Percentiles rank a stretch among this genome's conserved stretches.
phyloP scores from a whole-genome alignment of 2,113 vertebrate species.

The Nannospalax galili region DNA sequence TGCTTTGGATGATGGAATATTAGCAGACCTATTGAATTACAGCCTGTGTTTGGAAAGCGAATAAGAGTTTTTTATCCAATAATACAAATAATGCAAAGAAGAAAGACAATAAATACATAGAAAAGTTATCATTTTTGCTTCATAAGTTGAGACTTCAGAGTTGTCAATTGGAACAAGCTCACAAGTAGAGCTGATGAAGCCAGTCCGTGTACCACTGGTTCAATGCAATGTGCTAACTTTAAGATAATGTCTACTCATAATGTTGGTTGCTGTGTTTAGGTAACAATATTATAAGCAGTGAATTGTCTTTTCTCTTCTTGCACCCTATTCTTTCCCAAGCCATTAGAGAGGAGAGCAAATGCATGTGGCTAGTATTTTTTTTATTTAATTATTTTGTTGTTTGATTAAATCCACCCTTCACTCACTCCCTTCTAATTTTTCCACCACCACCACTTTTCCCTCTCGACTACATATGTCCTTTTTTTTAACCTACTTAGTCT shows the following conservation, averaged over 20 bases:
- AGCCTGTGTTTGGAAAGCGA: background rate
- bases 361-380: background rate
- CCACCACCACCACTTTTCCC: background rate
- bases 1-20: background rate
- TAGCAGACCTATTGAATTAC: background rate
- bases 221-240: background rate
- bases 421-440: background rate
- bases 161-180: slow-evolving; percentile 61
- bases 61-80: background rate
- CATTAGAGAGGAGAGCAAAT: background rate
- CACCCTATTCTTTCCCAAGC: background rate
- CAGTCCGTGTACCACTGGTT: background rate
- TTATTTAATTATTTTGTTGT: background rate
- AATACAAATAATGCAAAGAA: background rate
- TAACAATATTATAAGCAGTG: background rate
- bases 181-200: background rate
- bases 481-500: too few relatives aligned
- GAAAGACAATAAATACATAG: background rate
- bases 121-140: background rate
- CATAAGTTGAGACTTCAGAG: background rate
- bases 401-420: background rate
- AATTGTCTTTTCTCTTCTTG: background rate
- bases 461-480: too few relatives aligned
- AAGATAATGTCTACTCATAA: background rate
- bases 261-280: background rate